Percentiles rank a stretch among this genome's conserved stretches.
Conservation (phyloP, 2,113 vertebrate genomes). For the Phoenicopterus ruber region DNA sequence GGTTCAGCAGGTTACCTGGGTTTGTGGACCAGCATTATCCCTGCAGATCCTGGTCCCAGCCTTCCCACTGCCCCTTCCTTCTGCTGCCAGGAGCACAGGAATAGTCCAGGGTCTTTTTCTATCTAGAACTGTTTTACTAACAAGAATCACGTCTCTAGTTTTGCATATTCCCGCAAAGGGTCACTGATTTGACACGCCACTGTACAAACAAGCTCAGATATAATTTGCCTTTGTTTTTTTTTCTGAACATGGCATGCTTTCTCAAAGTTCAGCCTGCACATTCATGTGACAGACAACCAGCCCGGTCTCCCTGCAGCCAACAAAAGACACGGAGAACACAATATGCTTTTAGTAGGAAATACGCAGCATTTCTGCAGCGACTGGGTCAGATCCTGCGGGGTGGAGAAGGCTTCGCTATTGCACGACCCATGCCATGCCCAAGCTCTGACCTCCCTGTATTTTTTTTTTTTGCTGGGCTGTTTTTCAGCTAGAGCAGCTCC, state of each 20-base stretch:
- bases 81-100: neutral
- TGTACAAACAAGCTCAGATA: neutral
- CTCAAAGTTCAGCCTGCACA: neutral
- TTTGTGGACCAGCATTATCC: fast-evolving
- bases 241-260: no score
- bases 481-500: neutral
- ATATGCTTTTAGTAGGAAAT: neutral
- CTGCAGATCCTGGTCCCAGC: neutral
- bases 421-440: fast-evolving
- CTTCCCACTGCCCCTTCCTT: no score
- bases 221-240: neutral
- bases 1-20: neutral
- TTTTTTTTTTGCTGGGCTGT: no score
- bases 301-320: neutral
- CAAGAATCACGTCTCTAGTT: neutral
- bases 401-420: fast-evolving
- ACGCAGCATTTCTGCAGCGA: neutral
- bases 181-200: neutral
- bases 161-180: neutral
- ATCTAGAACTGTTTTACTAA: fast-evolving
- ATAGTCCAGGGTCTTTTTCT: fast-evolving
- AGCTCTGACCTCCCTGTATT: neutral
- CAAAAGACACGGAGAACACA: neutral
- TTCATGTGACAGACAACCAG: neutral
- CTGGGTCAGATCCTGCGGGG: neutral